Base-by-base conservation (phyloP, 2,888 invertebrate genomes). In the Pandemis corylana region DNA sequence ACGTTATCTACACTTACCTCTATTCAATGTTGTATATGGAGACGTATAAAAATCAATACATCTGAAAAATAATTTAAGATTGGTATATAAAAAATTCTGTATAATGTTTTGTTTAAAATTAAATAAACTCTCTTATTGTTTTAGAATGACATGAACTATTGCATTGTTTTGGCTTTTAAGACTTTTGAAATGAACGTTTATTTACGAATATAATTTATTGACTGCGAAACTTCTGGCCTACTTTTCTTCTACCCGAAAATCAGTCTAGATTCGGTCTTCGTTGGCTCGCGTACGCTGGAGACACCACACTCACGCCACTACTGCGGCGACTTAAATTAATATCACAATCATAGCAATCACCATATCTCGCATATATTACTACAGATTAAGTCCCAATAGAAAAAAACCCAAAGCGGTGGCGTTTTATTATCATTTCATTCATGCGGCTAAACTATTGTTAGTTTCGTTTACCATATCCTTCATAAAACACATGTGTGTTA, bases 41-140 rank as follows among this genome's bases (percentile, higher is more conserved):
- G 92, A 90, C 90, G 92, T 94, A 94, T 92, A 94, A 93, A 94
- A 93, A 92, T 90, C 88, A 93, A 91, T 93, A 92, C 91, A 92
- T 94, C 93, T 93, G 94, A 92, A 92, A 93, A 93, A 93, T 93
- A 90, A 94, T 92, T 93, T 92, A 92, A 91, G 87, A 86, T 90
- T 86, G 90, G 87, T 92, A 91, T 93, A 93, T 93, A 93, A 93
- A 93, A 93, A 86, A 91, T 92, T 93, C 85, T 92, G 90, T 94
- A 94, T 90, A 93, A 59, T 87, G 85, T 92, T 89, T 90, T 90
- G 89, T 91, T 92, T 93, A 93, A 91, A 93, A 91, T 92, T 92
- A 94, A 94, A 93, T 93, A 94, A 91, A 91, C 89, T 92, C 91
- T 93, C 91, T 93, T 93, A 92, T 87, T 88, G 90, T 90, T 92